phyloP scores from a whole-genome alignment of 2,797 vertebrate species.

The Enoplosus armatus region DNA sequence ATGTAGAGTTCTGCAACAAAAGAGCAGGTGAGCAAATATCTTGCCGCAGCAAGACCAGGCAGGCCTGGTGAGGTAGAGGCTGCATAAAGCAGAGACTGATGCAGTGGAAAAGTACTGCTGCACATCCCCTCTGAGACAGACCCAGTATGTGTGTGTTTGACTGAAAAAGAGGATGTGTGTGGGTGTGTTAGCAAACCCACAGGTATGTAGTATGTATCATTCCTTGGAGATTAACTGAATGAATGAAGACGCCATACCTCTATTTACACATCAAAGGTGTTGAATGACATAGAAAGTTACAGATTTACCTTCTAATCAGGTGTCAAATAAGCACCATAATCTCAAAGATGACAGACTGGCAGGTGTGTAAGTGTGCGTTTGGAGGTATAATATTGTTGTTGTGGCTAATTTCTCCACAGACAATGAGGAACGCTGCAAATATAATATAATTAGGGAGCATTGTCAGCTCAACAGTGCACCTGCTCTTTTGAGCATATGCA shows the following conservation, averaged over 20 bases:
- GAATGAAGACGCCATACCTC: slow-evolving; percentile 18
- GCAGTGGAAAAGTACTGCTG: slow-evolving; percentile 79
- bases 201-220: background rate
- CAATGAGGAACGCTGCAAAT: slow-evolving; percentile 9
- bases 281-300: slow-evolving; percentile 22
- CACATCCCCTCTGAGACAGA: slow-evolving; percentile 56
- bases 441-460: slow-evolving; percentile 12
- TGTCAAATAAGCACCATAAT: background rate
- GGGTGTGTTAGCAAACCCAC: background rate
- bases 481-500: slow-evolving; percentile 32
- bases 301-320: slow-evolving; percentile 17
- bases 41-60: slow-evolving; percentile 72
- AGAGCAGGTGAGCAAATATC: slow-evolving; percentile 68
- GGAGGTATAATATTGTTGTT: slow-evolving; percentile 14
- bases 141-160: slow-evolving; percentile 14
- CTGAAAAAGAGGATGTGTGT: slow-evolving; percentile 8
- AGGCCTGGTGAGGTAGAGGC: slow-evolving; percentile 61
- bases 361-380: slow-evolving; percentile 3
- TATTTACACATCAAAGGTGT: slow-evolving; percentile 9
- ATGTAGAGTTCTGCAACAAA: slow-evolving; percentile 47
- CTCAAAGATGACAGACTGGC: slow-evolving; percentile 7
- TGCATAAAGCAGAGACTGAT: slow-evolving; percentile 47
- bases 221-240: slow-evolving; percentile 1
- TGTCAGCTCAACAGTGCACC: slow-evolving; percentile 31
- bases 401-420: slow-evolving; percentile 5